These are phyloP conservation scores for Cyrtorhinus lividipennis DNA, from an alignment of 1,140 invertebrate species.

Conservation along the genomic window DNA sequence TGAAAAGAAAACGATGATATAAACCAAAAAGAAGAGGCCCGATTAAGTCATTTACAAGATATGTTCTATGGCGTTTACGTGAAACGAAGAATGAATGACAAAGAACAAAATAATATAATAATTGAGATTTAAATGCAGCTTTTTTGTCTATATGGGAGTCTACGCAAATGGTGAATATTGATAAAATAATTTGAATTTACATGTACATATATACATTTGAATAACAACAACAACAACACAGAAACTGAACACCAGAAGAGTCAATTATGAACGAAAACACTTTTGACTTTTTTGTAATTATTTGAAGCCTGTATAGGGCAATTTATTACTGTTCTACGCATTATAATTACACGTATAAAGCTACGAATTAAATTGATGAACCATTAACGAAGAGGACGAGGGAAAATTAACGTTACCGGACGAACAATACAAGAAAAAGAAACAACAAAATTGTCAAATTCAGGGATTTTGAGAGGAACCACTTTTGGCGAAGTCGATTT, in stretches of 20 bases:
- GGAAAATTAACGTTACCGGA: background rate
- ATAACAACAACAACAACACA: background rate
- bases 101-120: background rate
- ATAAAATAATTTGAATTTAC: constrained; percentile 7
- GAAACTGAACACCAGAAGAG: background rate
- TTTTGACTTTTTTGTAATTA: background rate
- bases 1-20: no score
- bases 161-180: background rate
- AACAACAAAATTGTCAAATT: background rate
- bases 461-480: constrained; percentile 20
- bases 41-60: background rate
- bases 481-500: constrained; percentile 53
- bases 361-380: background rate
- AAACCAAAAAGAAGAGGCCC: background rate
- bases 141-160: background rate
- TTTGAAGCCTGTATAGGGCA: background rate
- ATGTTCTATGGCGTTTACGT: background rate
- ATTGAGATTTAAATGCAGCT: background rate
- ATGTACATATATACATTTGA: background rate
- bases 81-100: background rate
- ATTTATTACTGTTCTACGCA: no score
- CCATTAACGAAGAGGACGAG: background rate
- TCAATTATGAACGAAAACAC: background rate
- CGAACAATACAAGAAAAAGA: background rate
- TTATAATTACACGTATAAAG: background rate